Base-by-base conservation (phyloP, 2,888 invertebrate species). In the Orchestes rusci region DNA sequence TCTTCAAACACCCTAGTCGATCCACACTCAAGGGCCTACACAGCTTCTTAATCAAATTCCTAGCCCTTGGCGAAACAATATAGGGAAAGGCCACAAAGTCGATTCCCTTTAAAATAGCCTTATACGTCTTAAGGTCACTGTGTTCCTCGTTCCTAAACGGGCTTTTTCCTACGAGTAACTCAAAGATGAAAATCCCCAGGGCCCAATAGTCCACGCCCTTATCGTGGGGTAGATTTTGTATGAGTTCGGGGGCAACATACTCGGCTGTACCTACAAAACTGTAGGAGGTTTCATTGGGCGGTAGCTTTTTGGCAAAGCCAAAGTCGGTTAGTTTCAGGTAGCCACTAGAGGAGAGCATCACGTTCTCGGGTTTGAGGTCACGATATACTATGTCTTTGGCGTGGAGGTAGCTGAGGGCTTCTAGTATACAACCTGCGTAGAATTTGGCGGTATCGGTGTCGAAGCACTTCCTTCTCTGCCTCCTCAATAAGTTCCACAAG, bases 201-300 rank as follows among this genome's bases (percentile, higher is more conserved):
- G 92, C 86, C 94, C 94, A 94, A 67, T 88, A 92, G 67, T 94
- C 94, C 1, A 89, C 91, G 1, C 90, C 82, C 53, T 86, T 81
- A 56, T 82, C 81, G 61, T 84, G 82, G 5, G 81, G 79, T 62
- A 83, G 83, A 69, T 91, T 46, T 17, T 90, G 71, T 38, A 94
- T 91, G 45, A 94, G 86, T 72, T 94, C 88, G 0, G 88, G 87
- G 0, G 86, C 83, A 5, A 87, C 83, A 60, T 88, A 87, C 65
- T 92, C 89, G 0, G 93, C 92, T 0, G 93, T 94, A 8, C 94
- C 94, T 39, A 92, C 93, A 69, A 94, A 93, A 1, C 93, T 94
- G 80, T 90, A 93, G 0, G 93, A 92, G 67, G 91, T 91, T 48
- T 79, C 75, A 31, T 48, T 48, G 82, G 83, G 10, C 76, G 73